Conservation (phyloP, 2,113 vertebrate species). For the Oceanites oceanicus region DNA sequence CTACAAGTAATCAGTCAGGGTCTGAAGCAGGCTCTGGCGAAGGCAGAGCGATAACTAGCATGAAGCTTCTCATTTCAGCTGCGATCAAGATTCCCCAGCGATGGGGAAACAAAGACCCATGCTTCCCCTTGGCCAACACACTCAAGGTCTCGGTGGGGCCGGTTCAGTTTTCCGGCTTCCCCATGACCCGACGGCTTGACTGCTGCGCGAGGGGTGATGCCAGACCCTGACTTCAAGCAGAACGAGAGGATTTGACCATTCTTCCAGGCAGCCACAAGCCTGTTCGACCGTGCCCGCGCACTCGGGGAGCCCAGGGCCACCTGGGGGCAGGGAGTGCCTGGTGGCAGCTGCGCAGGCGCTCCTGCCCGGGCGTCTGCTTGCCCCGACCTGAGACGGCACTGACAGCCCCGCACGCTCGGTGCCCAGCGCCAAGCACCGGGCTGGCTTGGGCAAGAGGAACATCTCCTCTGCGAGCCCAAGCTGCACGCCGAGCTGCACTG, state of each 20-base stretch:
- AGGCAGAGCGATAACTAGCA: not conserved
- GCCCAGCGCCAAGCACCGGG: not conserved
- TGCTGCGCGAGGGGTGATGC: accelerated
- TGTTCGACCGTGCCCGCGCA: accelerated
- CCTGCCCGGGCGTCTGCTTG: not conserved
- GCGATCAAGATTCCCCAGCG: accelerated
- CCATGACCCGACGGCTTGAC: accelerated
- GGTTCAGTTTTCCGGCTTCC: not conserved
- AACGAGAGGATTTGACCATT: not conserved
- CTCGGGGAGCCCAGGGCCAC: not conserved
- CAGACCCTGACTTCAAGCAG: not conserved
- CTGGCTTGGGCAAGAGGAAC: not conserved
- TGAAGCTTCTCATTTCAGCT: not conserved
- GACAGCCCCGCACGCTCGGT: not conserved
- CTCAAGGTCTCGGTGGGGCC: accelerated
- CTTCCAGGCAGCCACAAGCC: not conserved
- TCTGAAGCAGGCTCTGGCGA: not conserved
- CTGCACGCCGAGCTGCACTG: accelerated
- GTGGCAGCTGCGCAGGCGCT: not conserved
- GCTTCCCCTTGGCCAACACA: not conserved
- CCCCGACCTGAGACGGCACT: not conserved
- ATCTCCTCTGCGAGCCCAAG: accelerated
- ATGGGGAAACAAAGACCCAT: not conserved
- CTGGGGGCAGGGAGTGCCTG: not conserved
- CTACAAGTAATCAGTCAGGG: not conserved